Evolutionary conservation across 2,888 invertebrate genomes (phyloP), one percentile per base, ranked within the genome.

Genomic region (Balanococcus diminutus): DNA sequence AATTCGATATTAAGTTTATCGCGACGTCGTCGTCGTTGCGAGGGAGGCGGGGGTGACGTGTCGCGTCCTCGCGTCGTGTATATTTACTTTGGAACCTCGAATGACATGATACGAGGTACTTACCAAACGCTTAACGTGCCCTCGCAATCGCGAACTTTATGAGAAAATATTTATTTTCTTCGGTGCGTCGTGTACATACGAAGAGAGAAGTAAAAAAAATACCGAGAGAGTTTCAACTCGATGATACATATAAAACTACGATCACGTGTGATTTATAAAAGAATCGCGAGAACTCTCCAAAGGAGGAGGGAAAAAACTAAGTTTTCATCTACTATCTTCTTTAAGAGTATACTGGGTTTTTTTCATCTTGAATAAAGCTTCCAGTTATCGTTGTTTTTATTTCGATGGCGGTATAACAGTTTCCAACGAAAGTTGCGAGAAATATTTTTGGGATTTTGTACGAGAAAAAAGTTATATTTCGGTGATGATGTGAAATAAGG

Each of bases 21-120:
- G 51, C 51, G 51, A 19, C 51, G 19, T 51, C 51, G 51, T 42
- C 42, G 42, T 42, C 42, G 42, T 6, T 11, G 42, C 5, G 2
- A 36, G 3, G 4, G 36, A 8, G 8, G 36, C 36, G 36, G 36
- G 14, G 51, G 36, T 36, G 36, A 6, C 36, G 36, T 8, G 36
- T 8, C 36, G 8, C 36, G 5, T 6, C 36, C 36, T 25, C 61
- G 61, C 25, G 61, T 51, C 51, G 25, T 28, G 61, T 67, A 28
- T 67, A 67, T 67, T 67, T 67, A 67, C 61, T 67, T 67, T 67
- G 25, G 25, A 25, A 67, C n/a, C 36, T n/a, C 61, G 61, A 67
- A 28, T 67, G 61, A 67, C 61, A 67, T 28, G 61, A 67, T 67
- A 67, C 61, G 61, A 67, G 61, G 61, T 67, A 67, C 61, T 67